Base-by-base conservation (phyloP, 53 echinoderm and acorn worm genomes). In the Patiria pectinifera region DNA sequence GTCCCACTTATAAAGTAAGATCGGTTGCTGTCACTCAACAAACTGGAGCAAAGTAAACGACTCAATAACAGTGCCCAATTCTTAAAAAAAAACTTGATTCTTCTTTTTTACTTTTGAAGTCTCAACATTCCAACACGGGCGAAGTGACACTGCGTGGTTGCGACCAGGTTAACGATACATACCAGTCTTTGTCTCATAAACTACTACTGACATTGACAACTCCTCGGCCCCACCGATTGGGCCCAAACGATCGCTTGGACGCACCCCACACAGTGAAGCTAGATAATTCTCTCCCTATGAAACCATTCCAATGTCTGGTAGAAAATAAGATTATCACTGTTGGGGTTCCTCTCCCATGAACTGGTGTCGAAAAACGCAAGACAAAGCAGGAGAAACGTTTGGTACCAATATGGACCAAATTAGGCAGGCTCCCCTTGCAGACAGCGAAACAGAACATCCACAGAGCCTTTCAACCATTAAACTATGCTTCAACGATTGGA, bases 281-380 rank as follows among this genome's bases (percentile, higher is more conserved):
- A 1, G 0, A 13, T 45, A 1, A 6, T 11, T 25, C 2, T 1
- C 44, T 25, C 12, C 26, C 43, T 78, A 3, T 43, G 15, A 4
- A 78, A 14, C 11, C 43, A 47, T 79, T 79, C 45, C 45, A 79
- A 47, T 1, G 47, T 79, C 48, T 79, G 14, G 12, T 0, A 45
- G 0, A 48, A 46, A 79, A 79, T 79, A 45, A 46, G 80, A 79
- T 79, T 79, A 79, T 79, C 80, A 45, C 80, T 45, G 2, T 79
- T 1, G 80, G 80, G 5, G 80, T 46, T 76, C 80, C 48, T 24
- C 80, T 18, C 48, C 47, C 47, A 46, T 74, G 74, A 23, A 74
- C 22, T 74, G 1, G 24, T 23, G 22, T 24, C 24, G 19, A 74
- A 74, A 4, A n/a, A 3, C 69, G 74, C 74, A 74, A 74, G 22